Conservation (phyloP, 2,113 vertebrate species). For the Pseudorectes ferrugineus region DNA sequence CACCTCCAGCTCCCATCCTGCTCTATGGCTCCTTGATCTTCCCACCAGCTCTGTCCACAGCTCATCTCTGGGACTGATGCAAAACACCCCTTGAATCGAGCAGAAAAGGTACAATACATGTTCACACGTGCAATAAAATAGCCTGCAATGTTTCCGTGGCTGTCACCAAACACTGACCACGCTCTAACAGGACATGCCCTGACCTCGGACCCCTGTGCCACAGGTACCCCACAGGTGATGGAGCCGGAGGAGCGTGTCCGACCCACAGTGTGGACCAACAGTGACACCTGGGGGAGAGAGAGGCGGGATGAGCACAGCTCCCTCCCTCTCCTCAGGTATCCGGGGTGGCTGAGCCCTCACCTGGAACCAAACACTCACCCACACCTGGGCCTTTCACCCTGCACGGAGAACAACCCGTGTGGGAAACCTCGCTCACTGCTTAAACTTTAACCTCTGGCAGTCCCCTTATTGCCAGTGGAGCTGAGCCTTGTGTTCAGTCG, state of each 20-base stretch:
- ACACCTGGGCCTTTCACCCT: fast-evolving
- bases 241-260: background rate
- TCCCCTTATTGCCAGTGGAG: fast-evolving
- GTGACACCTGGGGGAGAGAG: constrained; percentile 76
- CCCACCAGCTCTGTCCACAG: background rate
- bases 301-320: constrained; percentile 27
- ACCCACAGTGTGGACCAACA: constrained; percentile 57
- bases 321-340: background rate
- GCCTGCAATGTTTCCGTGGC: fast-evolving
- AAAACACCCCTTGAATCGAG: fast-evolving
- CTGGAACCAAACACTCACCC: fast-evolving
- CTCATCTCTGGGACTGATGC: background rate
- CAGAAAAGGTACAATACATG: fast-evolving
- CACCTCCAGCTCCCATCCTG: background rate
- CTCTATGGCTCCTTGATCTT: fast-evolving
- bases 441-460: fast-evolving
- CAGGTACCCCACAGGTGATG: background rate
- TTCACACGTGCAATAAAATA: fast-evolving
- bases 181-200: fast-evolving
- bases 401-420: fast-evolving
- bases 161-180: background rate
- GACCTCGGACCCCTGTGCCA: background rate
- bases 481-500: fast-evolving
- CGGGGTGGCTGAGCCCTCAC: fast-evolving
- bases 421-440: fast-evolving